Conservation (phyloP, 2,113 vertebrate species). For the Anoplopoma fimbria region DNA sequence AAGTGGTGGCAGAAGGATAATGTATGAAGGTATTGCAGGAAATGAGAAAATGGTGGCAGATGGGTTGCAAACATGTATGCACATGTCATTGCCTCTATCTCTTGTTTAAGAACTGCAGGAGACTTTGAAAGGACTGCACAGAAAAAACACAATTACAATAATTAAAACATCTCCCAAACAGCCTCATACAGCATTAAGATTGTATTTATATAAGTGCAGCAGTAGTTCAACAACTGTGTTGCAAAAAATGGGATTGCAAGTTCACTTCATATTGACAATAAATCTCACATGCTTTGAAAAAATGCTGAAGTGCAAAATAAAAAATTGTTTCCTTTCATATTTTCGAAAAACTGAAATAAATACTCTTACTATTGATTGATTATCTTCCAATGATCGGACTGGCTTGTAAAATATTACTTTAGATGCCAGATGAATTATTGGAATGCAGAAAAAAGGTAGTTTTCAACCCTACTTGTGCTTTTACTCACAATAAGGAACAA, state of each 20-base stretch:
- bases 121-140: background rate
- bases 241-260: background rate
- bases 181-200: slow-evolving; percentile 5
- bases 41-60: background rate
- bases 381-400: background rate
- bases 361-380: background rate
- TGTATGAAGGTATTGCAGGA: background rate
- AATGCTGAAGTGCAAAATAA: background rate
- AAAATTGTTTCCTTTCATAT: background rate
- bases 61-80: background rate
- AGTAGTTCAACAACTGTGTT: background rate
- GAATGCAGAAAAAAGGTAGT: background rate
- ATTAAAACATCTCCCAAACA: background rate
- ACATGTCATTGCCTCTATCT: background rate
- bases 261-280: background rate
- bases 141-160: background rate
- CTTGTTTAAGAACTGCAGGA: background rate
- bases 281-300: background rate
- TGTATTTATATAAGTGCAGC: background rate
- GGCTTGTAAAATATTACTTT: background rate
- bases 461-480: background rate
- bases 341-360: background rate
- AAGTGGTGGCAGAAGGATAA: background rate
- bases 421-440: background rate
- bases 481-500: background rate